These are phyloP conservation scores for Encarsia formosa DNA, from an alignment of 2,888 invertebrate genomes.

Conservation along the genomic window DNA sequence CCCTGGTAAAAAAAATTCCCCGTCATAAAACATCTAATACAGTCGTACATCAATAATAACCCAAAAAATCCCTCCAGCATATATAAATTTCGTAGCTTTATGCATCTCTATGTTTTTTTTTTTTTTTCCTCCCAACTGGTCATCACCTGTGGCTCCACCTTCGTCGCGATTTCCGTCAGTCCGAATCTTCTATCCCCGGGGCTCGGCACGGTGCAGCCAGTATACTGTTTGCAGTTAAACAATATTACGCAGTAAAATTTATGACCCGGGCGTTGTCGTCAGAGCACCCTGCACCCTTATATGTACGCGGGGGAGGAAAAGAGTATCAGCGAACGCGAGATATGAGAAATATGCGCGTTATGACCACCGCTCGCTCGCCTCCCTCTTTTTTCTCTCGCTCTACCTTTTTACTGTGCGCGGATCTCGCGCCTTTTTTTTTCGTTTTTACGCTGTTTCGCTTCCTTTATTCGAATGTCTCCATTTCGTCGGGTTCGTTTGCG, in stretches of 20 bases:
- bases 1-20: too few species aligned
- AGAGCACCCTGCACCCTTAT: constrained; percentile 20
- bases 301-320: constrained; percentile 27
- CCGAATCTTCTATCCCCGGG: too few species aligned
- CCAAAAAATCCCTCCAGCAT: too few species aligned
- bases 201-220: too few species aligned
- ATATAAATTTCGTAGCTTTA: too few species aligned
- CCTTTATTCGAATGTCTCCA: not conserved
- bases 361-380: constrained; percentile 38
- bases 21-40: too few species aligned
- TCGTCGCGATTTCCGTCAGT: too few species aligned
- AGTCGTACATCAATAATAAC: too few species aligned
- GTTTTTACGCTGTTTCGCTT: not conserved
- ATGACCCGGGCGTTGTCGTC: constrained; percentile 34
- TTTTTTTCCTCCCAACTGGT: too few species aligned
- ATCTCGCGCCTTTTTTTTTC: not conserved
- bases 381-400: constrained; percentile 11
- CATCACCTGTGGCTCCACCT: too few species aligned
- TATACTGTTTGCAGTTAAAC: constrained; percentile 49
- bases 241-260: constrained; percentile 51
- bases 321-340: constrained; percentile 43
- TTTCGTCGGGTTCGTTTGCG: too few species aligned
- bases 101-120: too few species aligned
- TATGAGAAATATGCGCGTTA: constrained; percentile 49
- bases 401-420: not conserved